phyloP scores from a whole-genome alignment of 2,113 vertebrate species.

The Gulo gulo region DNA sequence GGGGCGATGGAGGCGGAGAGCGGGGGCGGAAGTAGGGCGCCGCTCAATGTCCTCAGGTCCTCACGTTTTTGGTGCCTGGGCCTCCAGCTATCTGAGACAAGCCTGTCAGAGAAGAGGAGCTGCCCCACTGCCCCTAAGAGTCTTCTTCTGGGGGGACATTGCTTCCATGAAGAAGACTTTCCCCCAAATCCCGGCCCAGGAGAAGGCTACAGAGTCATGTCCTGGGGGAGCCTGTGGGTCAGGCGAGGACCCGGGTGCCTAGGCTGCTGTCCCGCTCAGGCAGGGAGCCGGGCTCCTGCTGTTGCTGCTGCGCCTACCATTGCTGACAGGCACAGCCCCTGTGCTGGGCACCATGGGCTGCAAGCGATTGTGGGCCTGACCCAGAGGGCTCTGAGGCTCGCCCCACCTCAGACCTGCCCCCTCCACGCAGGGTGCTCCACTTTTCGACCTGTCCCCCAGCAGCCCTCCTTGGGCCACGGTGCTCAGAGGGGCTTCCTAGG shows the following conservation, averaged over 20 bases:
- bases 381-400: not conserved
- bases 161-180: conserved; percentile 80
- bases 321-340: too few species aligned
- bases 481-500: not conserved
- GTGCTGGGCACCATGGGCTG: not conserved
- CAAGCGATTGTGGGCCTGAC: not conserved
- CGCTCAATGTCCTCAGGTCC: not conserved
- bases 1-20: not conserved
- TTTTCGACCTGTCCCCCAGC: not conserved
- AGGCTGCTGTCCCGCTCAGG: not conserved
- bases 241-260: not conserved
- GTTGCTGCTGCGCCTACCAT: not conserved
- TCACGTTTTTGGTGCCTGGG: conserved; percentile 82
- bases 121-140: conserved; percentile 79
- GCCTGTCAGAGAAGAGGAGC: conserved; percentile 83
- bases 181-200: not conserved
- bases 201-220: conserved; percentile 15
- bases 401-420: conserved; percentile 49
- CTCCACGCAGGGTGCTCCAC: not conserved
- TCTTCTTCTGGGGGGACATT: conserved; percentile 86
- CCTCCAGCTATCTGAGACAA: conserved; percentile 76
- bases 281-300: not conserved
- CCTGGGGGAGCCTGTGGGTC: not conserved
- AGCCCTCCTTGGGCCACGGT: not conserved
- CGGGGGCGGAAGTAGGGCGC: not conserved